Base-by-base conservation (phyloP, 1,140 invertebrate species). In the Zaprionus inermis region DNA sequence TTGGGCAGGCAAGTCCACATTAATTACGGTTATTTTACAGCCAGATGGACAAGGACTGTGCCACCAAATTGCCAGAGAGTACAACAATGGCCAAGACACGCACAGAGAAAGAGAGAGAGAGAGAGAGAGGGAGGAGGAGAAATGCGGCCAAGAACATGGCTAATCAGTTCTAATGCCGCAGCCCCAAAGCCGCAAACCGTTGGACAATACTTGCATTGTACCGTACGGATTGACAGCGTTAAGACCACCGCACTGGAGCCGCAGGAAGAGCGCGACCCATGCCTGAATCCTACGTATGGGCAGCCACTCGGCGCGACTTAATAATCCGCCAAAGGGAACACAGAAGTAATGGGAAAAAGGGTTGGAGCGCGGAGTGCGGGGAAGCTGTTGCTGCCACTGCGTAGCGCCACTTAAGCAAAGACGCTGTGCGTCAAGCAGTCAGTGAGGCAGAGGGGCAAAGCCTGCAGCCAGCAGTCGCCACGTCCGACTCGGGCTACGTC, bases 371-470 rank as follows among this genome's bases (percentile, higher is more conserved):
- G 61, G 52, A 28, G 69, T 22, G 51, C 54, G 68, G 41, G 38
- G 65, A 28, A 34, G 34, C 22, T 55, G 56, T 56, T 67, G 73
- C 38, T 67, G 78, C 57, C 66, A 61, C 55, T 78, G 83, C 83
- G 76, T 90, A 89, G 84, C 84, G 84, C 84, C 84, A 88, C 81
- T 89, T 89, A 81, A 74, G 64, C 66, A 70, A 89, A 89, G 84
- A 88, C 85, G 75, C 81, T 79, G 83, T 85, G 81, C 81, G 81
- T 85, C 81, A 74, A 82, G 24, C 76, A 78, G 75, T 57, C 54
- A 4, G 24, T 5, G 24, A 28, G 24, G 24, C 1, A 4, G 24
- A 67, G 64, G 59, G 59, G 63, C 49, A 38, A 30, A 69, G 54
- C 38, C 73, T 36, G 64, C 16, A 78, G 72, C 70, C 1, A 4